phyloP scores from a whole-genome alignment of 2,113 vertebrate genomes.

The Himantopus leucocephalus region DNA sequence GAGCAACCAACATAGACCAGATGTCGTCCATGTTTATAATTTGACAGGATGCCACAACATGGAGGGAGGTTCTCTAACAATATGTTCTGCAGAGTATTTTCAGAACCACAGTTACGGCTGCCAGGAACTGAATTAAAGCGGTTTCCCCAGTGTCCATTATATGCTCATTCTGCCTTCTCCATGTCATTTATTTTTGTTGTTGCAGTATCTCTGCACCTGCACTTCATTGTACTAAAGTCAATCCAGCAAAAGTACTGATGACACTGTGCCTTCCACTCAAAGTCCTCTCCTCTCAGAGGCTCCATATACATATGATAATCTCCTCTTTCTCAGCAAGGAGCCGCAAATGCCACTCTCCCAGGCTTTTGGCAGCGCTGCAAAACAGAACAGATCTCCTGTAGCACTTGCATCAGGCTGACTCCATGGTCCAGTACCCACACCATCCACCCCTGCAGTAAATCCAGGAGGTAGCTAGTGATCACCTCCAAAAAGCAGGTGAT shows the following conservation, averaged over 20 bases:
- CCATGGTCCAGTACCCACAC: background rate
- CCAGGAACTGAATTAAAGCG: slow-evolving; percentile 28
- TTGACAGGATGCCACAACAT: slow-evolving; percentile 52
- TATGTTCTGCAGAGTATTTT: slow-evolving; percentile 25
- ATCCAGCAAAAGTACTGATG: background rate
- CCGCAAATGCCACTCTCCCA: background rate
- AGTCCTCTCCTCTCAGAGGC: background rate
- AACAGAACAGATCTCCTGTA: background rate
- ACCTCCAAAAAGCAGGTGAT: background rate
- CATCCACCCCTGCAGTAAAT: background rate
- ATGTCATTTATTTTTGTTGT: slow-evolving; percentile 22
- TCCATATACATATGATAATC: fast-evolving
- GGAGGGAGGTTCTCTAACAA: slow-evolving; percentile 44
- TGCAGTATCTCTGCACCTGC: slow-evolving; percentile 15
- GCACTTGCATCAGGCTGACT: background rate
- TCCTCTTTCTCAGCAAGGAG: background rate
- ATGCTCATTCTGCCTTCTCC: background rate
- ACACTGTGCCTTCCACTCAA: background rate
- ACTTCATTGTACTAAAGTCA: background rate
- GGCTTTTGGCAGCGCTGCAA: background rate
- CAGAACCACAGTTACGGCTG: background rate
- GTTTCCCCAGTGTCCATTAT: slow-evolving; percentile 7
- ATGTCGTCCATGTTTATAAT: slow-evolving; percentile 24
- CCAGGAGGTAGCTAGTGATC: background rate
- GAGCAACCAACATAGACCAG: slow-evolving; percentile 43